Conservation (phyloP, 2,888 invertebrate species). For the Ectemnius cavifrons region DNA sequence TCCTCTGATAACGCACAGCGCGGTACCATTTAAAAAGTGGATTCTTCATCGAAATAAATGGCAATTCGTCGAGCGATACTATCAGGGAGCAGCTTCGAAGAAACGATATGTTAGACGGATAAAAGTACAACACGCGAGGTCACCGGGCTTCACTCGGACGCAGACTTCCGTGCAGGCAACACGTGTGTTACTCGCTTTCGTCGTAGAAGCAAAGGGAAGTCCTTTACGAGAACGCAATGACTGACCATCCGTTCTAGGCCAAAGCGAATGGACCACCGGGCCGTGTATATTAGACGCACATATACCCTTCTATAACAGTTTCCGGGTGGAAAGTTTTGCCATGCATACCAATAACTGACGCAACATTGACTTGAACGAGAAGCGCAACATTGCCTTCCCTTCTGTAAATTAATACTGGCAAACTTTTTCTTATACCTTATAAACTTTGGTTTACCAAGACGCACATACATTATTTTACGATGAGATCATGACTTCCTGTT, state of each 20-base stretch:
- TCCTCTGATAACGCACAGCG: too few relatives aligned
- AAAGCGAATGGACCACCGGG: neutral
- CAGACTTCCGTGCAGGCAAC: neutral
- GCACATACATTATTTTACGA: too few relatives aligned
- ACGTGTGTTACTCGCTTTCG: neutral
- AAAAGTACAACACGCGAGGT: constrained; percentile 22
- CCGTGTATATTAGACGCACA: neutral
- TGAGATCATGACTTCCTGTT: too few relatives aligned
- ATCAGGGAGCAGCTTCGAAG: neutral
- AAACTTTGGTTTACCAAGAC: too few relatives aligned
- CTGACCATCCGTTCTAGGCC: neutral
- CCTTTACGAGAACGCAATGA: neutral
- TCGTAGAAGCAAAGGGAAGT: too few relatives aligned
- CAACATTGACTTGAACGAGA: too few relatives aligned
- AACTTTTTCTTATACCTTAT: too few relatives aligned
- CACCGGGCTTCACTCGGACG: constrained; percentile 16
- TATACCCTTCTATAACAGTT: neutral
- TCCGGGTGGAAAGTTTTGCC: constrained; percentile 59
- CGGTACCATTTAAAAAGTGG: too few relatives aligned
- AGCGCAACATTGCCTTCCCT: too few relatives aligned
- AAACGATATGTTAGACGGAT: neutral
- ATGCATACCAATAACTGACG: constrained; percentile 62
- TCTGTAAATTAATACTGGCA: too few relatives aligned
- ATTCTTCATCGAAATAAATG: too few relatives aligned
- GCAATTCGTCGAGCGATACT: neutral